Base-by-base conservation (phyloP, 2,888 invertebrate species). In the Marasmarcha lunaedactyla region DNA sequence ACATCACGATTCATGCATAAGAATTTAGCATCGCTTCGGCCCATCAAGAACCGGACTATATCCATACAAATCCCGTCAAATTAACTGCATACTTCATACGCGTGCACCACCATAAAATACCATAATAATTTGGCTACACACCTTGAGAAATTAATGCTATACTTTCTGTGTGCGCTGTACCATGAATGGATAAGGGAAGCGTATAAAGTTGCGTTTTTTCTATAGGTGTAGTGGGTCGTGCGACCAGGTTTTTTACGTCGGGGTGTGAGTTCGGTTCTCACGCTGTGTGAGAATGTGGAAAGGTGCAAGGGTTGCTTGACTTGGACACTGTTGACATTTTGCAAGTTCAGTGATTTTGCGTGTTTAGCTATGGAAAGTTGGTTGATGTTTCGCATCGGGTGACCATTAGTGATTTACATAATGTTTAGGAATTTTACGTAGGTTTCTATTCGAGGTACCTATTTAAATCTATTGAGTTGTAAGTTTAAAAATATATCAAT, bases 251-350 rank as follows among this genome's bases (percentile, higher is more conserved):
- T 70, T 81, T 79, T 59, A 69, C 73, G 58, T 51, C 49, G 64
- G 68, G 62, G 70, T 65, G 63, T 56, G 51, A 57, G 20, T 51
- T 37, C 25, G 44, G 56, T 79, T 78, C 81, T 66, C 81, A 78
- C 79, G 79, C 4, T 20, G 55, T 70, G 71, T 81, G 78, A 81
- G 83, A 81, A 83, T 78, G 65, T 61, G 51, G 47, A 60, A 71
- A 76, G 77, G 78, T 74, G 76, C 67, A 73, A 77, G 70, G 76
- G 76, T 65, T 63, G 52, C 49, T 38, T 50, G 50, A 50, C 42
- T 20, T 7, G 20, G 20, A 20, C 20, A 45, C 10, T 40, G 48
- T 46, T 48, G 45, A 40, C 43, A 20, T 20, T 20, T 20, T 20
- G 20, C 20, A 7, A 20, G 20, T 20, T 20, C 7, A 20, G 4